phyloP scores from a whole-genome alignment of 1,140 invertebrate species.

The Parapsyche elsis region DNA sequence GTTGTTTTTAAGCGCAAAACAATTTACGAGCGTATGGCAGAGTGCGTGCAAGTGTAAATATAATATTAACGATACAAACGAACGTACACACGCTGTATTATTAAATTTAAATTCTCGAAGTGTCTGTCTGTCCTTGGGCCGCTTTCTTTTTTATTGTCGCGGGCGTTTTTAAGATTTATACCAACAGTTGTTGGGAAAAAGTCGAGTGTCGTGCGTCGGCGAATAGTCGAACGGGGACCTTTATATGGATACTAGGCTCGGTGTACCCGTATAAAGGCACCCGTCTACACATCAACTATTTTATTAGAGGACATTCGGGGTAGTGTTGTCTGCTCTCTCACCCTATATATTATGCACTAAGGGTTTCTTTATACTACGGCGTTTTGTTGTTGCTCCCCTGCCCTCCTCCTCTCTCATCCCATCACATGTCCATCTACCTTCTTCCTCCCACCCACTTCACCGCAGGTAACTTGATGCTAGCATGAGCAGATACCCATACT shows the following conservation, averaged over 20 bases:
- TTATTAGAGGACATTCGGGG: conserved; percentile 16
- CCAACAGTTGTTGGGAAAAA: not conserved
- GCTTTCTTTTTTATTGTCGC: too few relatives aligned
- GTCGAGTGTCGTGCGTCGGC: not conserved
- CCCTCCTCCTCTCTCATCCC: not conserved
- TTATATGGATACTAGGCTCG: not conserved
- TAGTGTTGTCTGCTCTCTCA: not conserved
- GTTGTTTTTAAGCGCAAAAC: too few relatives aligned
- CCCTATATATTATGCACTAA: conserved; percentile 18
- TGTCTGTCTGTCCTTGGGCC: too few relatives aligned
- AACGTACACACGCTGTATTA: too few relatives aligned
- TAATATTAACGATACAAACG: too few relatives aligned
- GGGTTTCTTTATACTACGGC: conserved; percentile 12
- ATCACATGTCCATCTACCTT: too few relatives aligned
- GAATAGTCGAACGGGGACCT: not conserved
- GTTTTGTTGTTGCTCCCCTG: not conserved
- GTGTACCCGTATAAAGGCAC: not conserved
- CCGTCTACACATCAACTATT: conserved; percentile 23
- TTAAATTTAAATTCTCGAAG: too few relatives aligned
- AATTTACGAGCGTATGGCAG: too few relatives aligned
- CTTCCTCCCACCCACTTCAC: too few relatives aligned
- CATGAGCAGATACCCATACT: too few relatives aligned
- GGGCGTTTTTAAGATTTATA: not conserved
- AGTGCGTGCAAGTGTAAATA: too few relatives aligned
- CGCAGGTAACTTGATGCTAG: too few relatives aligned